Base-by-base conservation (phyloP, 2,888 invertebrate species). In the Xanthia icteritia region DNA sequence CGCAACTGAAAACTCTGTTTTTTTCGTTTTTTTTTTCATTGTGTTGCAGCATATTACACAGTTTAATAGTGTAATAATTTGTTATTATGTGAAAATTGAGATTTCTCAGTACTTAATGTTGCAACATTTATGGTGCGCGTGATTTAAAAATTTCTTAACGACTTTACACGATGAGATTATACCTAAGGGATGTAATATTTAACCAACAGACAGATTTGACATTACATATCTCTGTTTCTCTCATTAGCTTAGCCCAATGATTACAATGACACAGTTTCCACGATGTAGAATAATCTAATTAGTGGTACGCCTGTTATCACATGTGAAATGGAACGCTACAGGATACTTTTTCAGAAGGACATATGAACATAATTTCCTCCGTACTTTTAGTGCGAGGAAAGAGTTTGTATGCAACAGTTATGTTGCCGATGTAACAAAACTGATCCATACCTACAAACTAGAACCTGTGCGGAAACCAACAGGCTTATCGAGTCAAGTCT, bases 211-310 rank as follows among this genome's bases (percentile, higher is more conserved):
- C 71, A 60, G 58, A 69, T 83, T 80, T 77, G 39, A 65, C 51
- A 79, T 65, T 56, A 69, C 36, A 54, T 68, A 67, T 64, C n/a
- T 69, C 73, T 80, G 79, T 77, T 82, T 77, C 65, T 83, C 73
- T 83, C 85, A 86, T 86, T 82, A 83, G 70, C 67, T 64, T 60
- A 70, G 66, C 54, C 68, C 66, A 78, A 77, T 75, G 64, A 84
- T 80, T 73, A 79, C 74, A 74, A 70, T 88, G 89, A 81, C 88
- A 88, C 51, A 81, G 84, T 88, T 88, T 81, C 82, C 89, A 85
- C 76, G 79, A 36, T 79, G 75, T 77, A 76, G 75, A 76, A 80
- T 88, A 88, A 88, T 87, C 79, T 82, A 87, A 88, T 88, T 88
- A 85, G 63, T 54, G 39, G 51, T 61, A 75, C 66, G 67, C 64